phyloP scores from a whole-genome alignment of 2,113 vertebrate genomes.

The Ophiodon elongatus region DNA sequence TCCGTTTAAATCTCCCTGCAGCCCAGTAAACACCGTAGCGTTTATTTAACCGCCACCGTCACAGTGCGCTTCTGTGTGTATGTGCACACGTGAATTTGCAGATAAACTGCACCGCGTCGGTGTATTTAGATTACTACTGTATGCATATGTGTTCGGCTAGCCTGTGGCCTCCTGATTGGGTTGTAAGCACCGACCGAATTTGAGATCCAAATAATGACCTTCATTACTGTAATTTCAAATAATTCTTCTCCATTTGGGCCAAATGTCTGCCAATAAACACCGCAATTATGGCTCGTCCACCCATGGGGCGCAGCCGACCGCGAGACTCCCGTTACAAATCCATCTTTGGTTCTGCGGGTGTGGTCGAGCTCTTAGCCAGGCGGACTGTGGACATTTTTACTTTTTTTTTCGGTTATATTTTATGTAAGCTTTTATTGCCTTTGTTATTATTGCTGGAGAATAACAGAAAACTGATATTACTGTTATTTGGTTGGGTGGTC shows the following conservation, averaged over 20 bases:
- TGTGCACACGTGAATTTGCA: neutral
- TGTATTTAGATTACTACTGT: conserved; percentile 31
- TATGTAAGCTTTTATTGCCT: too few species aligned
- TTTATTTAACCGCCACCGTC: conserved; percentile 27
- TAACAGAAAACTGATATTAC: neutral
- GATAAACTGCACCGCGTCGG: neutral
- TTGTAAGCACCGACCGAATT: conserved; percentile 27
- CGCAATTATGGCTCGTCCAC: conserved; percentile 45
- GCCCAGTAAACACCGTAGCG: neutral
- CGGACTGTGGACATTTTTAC: neutral
- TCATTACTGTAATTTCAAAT: conserved; percentile 67
- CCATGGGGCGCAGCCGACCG: conserved; percentile 6
- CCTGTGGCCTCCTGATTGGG: neutral
- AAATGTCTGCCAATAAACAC: conserved; percentile 63
- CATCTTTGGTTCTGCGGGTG: conserved; percentile 37
- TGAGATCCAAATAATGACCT: conserved; percentile 59
- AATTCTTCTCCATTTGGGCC: conserved; percentile 47
- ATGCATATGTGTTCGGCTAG: conserved; percentile 19
- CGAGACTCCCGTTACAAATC: conserved; percentile 41
- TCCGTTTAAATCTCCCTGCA: neutral
- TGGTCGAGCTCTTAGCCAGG: conserved; percentile 3
- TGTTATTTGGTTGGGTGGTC: neutral
- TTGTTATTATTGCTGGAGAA: too few species aligned
- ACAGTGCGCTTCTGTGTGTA: neutral
- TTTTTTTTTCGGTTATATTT: too few species aligned